Evolutionary conservation across 2,888 invertebrate species (phyloP), one percentile per base, ranked within the genome.

Genomic region (Ectemnius continuus): DNA sequence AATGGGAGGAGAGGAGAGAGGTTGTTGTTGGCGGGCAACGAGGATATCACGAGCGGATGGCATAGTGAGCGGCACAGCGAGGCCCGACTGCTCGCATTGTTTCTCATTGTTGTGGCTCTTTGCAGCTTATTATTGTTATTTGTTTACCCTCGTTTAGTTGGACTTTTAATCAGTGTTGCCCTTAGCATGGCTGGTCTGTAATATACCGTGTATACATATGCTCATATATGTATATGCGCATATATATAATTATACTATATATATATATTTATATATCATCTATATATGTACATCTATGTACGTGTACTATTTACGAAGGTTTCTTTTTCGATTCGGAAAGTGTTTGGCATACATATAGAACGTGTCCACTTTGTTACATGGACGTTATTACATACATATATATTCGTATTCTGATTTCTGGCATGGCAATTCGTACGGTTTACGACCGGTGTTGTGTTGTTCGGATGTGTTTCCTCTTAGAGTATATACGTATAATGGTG

Each of bases 31-130:
- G 23, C 23, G 48, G 48, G 26, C 23, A 72, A 69, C 16, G 26
- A 14, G 18, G 45, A 45, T 45, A 61, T 46, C 46, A 79, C 78
- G 78, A 82, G 72, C 85, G 80, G 81, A 79, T 83, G 87, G 84
- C 86, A 87, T 87, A 85, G 87, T 82, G 87, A 87, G 84, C 79
- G 77, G 82, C 85, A 72, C 76, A 84, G 84, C 83, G 85, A 86
- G 74, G 88, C 86, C 85, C 86, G 84, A 85, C 87, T 91, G 90
- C 90, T 91, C 91, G 90, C 90, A 90, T 91, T 90, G 90, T 90
- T 90, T 91, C 91, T 91, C 91, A 91, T 91, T 90, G 90, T 90
- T 91, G 90, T 91, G 90, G 91, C 91, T 90, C 91, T 91, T 90
- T 90, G 89, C 89, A 88, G 90, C 90, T 91, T 90, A 89, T 90